Evolutionary conservation across 2,888 invertebrate species (phyloP), one percentile per base, ranked within the genome.

Genomic region (Lycocerus yunnanus): DNA sequence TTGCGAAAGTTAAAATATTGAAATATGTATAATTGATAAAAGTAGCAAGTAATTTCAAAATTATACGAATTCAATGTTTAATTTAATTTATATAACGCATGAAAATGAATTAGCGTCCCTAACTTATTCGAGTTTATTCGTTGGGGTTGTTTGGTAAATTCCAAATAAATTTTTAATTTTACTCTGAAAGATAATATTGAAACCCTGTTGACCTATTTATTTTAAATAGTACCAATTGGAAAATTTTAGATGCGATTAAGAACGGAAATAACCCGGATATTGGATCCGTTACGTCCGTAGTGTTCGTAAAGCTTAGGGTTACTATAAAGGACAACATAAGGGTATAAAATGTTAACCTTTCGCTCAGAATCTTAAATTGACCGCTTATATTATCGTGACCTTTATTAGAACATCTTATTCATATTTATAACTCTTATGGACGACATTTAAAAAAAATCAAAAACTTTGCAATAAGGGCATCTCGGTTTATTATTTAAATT

Each of bases 191-290:
- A 43, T 43, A 43, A 43, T 43, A 43, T 43, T n/a, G 43, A 43
- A 43, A 43, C 43, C 43, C 43, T n/a, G 43, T 43, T 43, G 43
- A 43, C 43, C 18, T 63, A 66, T 71, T 71, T 59, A 16, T 21
- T 59, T 58, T 14, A 71, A 24, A 59, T 14, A 21, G 13, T 13
- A 21, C 69, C 73, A 63, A 69, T 18, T 66, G 69, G 60, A 61
- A 58, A 65, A 66, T 69, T 73, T 73, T 24, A 66, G 66, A 73
- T 69, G 66, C 73, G 73, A 73, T 73, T 73, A 73, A 69, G 69
- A 69, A 66, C 66, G 73, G 73, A 73, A 73, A 73, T 73, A 73
- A 69, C 73, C 73, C 73, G 73, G 73, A 73, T 69, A 73, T 73
- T 73, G 69, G 73, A 69, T 66, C 24, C 58, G 73, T 59, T 73